Evolutionary conservation across 2,797 vertebrate species (phyloP).

Genomic region (Micropoecilia bifurca): DNA sequence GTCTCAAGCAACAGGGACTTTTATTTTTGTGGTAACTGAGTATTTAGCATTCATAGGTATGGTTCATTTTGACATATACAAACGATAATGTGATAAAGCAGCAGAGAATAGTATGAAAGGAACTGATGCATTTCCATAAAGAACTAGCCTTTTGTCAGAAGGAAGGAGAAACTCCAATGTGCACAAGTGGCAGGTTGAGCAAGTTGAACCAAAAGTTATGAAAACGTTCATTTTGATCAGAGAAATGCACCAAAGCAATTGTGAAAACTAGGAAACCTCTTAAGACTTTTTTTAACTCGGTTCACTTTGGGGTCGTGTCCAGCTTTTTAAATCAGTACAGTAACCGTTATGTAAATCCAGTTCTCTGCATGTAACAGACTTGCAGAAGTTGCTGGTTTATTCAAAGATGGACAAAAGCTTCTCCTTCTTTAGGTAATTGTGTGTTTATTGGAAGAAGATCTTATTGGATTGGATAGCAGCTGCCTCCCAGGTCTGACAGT

Average conservation of each 20-base stretch:
- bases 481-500: constrained; percentile 52
- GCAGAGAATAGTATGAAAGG: not conserved
- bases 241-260: not conserved
- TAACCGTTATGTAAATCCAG: constrained; percentile 11
- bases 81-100: not conserved
- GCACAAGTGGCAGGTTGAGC: not conserved
- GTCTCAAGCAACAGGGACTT: not conserved
- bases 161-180: not conserved
- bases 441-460: constrained; percentile 39
- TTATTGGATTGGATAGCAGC: constrained; percentile 53
- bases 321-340: constrained; percentile 12
- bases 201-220: not conserved
- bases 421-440: constrained; percentile 41
- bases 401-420: constrained; percentile 10
- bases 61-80: not conserved
- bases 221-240: not conserved
- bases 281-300: not conserved
- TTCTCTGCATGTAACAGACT: not conserved
- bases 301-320: not conserved
- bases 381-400: constrained; percentile 16
- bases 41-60: not conserved
- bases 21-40: not conserved
- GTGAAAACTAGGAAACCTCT: not conserved
- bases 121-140: not conserved
- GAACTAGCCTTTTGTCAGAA: not conserved